A percentile compares a stretch with the other conserved stretches of the same genome.
phyloP scores from a whole-genome alignment of 2,113 vertebrate species.

The Strigops habroptila region DNA sequence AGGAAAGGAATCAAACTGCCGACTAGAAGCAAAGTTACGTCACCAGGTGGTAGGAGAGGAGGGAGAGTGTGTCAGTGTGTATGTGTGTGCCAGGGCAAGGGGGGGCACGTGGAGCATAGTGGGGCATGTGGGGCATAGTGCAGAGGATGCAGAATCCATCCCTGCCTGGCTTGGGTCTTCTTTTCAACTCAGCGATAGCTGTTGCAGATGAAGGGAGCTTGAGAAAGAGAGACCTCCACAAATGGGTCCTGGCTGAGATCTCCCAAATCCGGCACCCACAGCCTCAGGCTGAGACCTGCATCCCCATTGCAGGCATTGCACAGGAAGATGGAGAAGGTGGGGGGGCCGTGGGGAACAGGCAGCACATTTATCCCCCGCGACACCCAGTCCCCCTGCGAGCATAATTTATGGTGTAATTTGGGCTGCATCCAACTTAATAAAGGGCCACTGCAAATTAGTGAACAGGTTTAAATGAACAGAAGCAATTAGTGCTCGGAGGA shows the following conservation, averaged over 20 bases:
- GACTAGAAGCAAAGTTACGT: conserved; percentile 9
- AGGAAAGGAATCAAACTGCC: conserved; percentile 52
- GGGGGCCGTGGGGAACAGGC: not conserved
- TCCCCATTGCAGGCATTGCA: accelerated
- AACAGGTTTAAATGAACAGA: conserved; percentile 77
- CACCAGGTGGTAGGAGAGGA: conserved; percentile 36
- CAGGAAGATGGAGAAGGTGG: not conserved
- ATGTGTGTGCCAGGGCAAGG: not conserved
- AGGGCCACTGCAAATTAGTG: conserved; percentile 75
- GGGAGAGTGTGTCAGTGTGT: not conserved
- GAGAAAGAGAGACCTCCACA: not conserved
- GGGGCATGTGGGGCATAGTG: no score
- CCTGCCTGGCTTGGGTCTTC: not conserved
- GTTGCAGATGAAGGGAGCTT: not conserved
- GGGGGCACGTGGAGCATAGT: accelerated
- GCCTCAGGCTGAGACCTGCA: not conserved
- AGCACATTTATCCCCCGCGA: conserved; percentile 38
- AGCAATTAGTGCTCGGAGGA: conserved; percentile 74
- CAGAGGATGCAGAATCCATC: not conserved
- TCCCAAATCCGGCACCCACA: not conserved
- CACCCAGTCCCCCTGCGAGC: conserved; percentile 36
- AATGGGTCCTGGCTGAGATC: not conserved
- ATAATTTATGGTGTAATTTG: conserved; percentile 76
- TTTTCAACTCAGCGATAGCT: not conserved
- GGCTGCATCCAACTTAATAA: conserved; percentile 76